These are phyloP conservation scores for Siniperca knerii DNA, from an alignment of 2,113 vertebrate genomes.

Conservation along the genomic window DNA sequence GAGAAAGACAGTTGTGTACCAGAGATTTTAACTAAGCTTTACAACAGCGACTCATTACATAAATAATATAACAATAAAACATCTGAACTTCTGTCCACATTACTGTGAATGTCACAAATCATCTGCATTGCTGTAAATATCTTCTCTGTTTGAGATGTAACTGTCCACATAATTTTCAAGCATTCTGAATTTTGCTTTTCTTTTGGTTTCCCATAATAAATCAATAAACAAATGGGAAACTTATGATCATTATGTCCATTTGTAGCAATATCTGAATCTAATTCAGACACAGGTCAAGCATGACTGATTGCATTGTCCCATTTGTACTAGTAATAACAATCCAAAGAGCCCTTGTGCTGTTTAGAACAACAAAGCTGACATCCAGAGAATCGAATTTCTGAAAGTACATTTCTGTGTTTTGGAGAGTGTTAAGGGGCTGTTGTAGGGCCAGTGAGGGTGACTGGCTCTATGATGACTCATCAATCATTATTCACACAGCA, in stretches of 20 bases:
- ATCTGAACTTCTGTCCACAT: neutral
- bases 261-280: neutral
- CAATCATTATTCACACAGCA: conserved; percentile 46
- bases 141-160: neutral
- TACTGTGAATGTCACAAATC: neutral
- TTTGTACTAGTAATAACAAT: conserved; percentile 5
- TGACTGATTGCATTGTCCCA: neutral
- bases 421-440: neutral
- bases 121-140: neutral
- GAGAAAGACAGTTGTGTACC: neutral
- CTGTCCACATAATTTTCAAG: neutral
- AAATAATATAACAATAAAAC: conserved; percentile 3
- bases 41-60: neutral
- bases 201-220: neutral
- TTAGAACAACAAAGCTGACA: neutral
- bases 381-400: neutral
- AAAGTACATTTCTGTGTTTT: conserved; percentile 18
- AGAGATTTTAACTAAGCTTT: neutral
- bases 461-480: conserved; percentile 51
- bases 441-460: neutral
- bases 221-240: neutral
- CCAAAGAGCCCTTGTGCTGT: neutral
- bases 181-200: neutral
- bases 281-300: neutral
- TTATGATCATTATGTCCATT: neutral